These are phyloP conservation scores for Chrysemys picta DNA, from an alignment of 2,113 vertebrate species.

Conservation along the genomic window DNA sequence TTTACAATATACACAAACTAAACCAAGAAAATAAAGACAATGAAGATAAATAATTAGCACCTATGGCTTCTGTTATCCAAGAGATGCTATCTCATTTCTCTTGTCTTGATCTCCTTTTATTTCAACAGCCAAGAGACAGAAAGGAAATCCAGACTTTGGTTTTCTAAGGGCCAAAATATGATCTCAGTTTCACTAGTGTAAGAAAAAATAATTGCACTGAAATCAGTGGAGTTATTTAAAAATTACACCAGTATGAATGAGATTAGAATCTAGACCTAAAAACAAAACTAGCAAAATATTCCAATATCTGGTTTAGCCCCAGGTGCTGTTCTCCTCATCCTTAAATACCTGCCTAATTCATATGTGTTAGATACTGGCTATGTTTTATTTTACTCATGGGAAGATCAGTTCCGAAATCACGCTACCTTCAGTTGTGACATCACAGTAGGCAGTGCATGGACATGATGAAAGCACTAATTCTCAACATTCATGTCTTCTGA, in stretches of 20 bases:
- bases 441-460: neutral
- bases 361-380: neutral
- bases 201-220: neutral
- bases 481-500: neutral
- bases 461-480: neutral
- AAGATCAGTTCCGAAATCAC: neutral
- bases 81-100: neutral
- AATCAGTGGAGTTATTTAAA: neutral
- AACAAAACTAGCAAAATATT: neutral
- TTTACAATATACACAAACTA: neutral
- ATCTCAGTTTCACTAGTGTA: fast-evolving
- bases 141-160: neutral
- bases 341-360: neutral
- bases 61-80: neutral
- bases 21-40: neutral
- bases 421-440: neutral
- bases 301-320: neutral
- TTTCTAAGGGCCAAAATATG: neutral
- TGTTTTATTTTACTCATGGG: neutral
- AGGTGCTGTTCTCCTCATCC: neutral
- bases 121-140: neutral
- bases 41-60: neutral
- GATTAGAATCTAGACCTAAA: neutral
- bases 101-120: neutral
- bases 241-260: neutral